Evolutionary conservation across 2,888 invertebrate species (phyloP), one percentile per base, ranked within the genome.

Genomic region (Nowickia ferox): DNA sequence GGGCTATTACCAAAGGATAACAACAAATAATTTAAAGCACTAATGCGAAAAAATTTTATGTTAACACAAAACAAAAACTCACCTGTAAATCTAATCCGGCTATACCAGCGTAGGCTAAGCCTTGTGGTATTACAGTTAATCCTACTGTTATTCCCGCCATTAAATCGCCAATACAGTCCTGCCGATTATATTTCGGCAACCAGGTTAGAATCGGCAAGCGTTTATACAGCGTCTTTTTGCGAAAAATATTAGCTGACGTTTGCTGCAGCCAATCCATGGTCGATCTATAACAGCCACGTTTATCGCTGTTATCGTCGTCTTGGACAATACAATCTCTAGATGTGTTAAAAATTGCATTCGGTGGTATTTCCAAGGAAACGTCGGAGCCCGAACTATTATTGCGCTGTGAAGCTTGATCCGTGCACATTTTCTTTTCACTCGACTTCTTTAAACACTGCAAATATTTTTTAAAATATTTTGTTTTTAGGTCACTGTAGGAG

Each of bases 121-220:
- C 96, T 93, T 98, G 98, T 15, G 98, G 98, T 76, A 93, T 93
- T 38, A 93, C 93, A 10, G 93, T 93, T 72, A 93, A 78, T 9
- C 98, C 98, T 38, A 98, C 98, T 0, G 98, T 98, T 72, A 98
- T 93, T 75, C 98, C 98, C 13, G 98, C 98, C 88, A 98, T 96
- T 61, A 97, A 92, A 93, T 98, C 98, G 8, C 97, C 97, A 79
- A 97, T 93, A 13, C 97, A 95, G 92, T 96, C 95, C 87, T 95
- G 94, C 38, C 94, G 92, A 89, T 94, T 95, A 93, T 98, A 98
- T 89, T 94, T 95, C 13, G 97, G 97, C 89, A 97, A 91, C 98
- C 98, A 98, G 72, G 93, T 93, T 13, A 96, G 91, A 68, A 97
- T 94, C 10, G 98, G 97, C 57, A 97, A 90, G 63, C 96, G 94